Evolutionary conservation across 2,113 vertebrate genomes (phyloP).

Genomic region (Trogon surrucura): DNA sequence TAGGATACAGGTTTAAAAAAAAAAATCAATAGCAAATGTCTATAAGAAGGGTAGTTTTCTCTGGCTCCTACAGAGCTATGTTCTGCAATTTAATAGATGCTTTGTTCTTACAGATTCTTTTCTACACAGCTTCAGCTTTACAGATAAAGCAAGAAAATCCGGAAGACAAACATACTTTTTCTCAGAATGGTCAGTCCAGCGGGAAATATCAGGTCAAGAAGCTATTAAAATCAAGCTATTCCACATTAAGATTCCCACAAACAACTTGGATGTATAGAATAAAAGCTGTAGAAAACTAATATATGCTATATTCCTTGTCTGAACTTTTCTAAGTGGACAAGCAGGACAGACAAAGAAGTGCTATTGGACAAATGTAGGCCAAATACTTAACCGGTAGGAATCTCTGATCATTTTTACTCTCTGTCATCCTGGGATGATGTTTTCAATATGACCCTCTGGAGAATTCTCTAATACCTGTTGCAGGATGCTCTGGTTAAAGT

Average conservation of each 20-base stretch:
- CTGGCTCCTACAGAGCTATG: neutral
- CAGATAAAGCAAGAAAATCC: neutral
- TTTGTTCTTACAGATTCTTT: neutral
- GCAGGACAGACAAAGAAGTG: neutral
- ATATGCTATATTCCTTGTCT: neutral
- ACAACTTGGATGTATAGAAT: neutral
- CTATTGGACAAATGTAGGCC: neutral
- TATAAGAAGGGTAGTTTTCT: neutral
- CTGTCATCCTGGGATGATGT: neutral
- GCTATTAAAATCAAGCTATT: neutral
- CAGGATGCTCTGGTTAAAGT: neutral
- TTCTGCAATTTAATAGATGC: neutral
- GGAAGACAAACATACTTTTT: neutral
- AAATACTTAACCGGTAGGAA: neutral
- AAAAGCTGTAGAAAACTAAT: neutral
- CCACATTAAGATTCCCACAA: neutral
- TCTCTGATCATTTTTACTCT: neutral
- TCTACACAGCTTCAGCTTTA: neutral
- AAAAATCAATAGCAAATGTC: too few species aligned
- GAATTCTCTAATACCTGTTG: neutral
- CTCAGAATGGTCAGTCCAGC: neutral
- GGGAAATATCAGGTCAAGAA: neutral
- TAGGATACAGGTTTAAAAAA: neutral
- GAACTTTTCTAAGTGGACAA: neutral
- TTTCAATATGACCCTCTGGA: neutral